Conservation (phyloP, 2,113 vertebrate species). For the Redunca redunca region DNA sequence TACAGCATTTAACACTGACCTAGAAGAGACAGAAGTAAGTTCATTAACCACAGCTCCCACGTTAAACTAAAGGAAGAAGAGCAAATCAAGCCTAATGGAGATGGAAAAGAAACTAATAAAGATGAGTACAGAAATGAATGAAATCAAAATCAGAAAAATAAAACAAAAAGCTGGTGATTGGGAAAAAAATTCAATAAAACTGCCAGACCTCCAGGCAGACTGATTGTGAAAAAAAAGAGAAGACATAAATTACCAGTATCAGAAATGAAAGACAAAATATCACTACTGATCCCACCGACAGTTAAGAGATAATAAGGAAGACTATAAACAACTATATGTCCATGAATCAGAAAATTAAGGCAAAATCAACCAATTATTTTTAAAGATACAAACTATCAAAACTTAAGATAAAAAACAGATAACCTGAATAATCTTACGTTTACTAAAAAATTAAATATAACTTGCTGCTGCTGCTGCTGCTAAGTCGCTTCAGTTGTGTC, state of each 20-base stretch:
- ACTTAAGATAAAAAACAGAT: neutral
- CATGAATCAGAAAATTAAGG: neutral
- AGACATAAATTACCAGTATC: neutral
- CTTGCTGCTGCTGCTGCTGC: neutral
- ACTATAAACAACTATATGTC: neutral
- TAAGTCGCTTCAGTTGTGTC: too few relatives aligned
- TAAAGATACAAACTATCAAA: neutral
- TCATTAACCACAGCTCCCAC: neutral
- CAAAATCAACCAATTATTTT: neutral
- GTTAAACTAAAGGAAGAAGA: neutral
- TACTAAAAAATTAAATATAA: neutral
- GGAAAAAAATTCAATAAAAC: neutral
- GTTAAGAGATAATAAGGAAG: neutral
- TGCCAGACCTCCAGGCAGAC: neutral
- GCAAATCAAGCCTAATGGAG: neutral
- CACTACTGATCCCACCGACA: neutral
- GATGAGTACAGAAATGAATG: neutral
- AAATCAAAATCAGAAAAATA: neutral
- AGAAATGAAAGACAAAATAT: neutral
- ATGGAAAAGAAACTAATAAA: neutral
- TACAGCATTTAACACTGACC: neutral
- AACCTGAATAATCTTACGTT: neutral
- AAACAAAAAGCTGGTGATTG: neutral
- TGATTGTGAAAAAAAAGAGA: neutral
- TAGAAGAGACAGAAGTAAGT: neutral